phyloP scores from a whole-genome alignment of 2,888 invertebrate genomes.

The Orthonevra nobilis region DNA sequence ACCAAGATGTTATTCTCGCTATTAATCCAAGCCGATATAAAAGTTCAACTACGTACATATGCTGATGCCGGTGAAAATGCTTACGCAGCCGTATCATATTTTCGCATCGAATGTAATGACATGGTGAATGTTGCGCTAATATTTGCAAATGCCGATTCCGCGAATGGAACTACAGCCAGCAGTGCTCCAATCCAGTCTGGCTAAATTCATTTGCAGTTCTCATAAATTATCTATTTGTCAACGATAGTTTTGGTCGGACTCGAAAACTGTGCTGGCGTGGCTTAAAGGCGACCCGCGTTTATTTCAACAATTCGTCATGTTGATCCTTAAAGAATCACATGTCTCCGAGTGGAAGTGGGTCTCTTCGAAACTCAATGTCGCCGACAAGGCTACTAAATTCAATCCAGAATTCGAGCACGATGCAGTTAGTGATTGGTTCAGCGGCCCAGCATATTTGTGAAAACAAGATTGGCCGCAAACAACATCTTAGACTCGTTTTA shows the following conservation, averaged over 20 bases:
- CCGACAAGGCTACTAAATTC: conserved; percentile 7
- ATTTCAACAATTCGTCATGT: conserved; percentile 62
- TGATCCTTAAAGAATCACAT: conserved; percentile 47
- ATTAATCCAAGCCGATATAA: not conserved
- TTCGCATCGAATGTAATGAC: too few species aligned
- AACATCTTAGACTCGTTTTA: not conserved
- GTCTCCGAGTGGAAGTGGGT: conserved; percentile 21
- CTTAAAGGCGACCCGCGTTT: conserved; percentile 4
- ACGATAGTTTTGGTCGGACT: conserved; percentile 42
- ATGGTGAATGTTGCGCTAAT: too few species aligned
- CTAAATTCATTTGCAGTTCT: not conserved
- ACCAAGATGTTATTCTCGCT: not conserved
- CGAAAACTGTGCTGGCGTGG: conserved; percentile 34
- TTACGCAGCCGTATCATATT: too few species aligned
- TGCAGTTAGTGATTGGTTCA: conserved; percentile 22
- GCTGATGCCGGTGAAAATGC: not conserved
- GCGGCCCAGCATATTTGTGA: conserved; percentile 18
- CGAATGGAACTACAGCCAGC: too few species aligned
- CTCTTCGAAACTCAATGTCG: conserved; percentile 18
- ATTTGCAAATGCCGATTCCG: too few species aligned
- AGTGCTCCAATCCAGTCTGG: conserved; percentile 22
- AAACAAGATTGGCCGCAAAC: not conserved
- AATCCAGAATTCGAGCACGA: not conserved
- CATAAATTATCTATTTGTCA: not conserved
- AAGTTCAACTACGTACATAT: conserved; percentile 6